phyloP scores from a whole-genome alignment of 2,888 invertebrate genomes.

The Anarsia innoxiella region DNA sequence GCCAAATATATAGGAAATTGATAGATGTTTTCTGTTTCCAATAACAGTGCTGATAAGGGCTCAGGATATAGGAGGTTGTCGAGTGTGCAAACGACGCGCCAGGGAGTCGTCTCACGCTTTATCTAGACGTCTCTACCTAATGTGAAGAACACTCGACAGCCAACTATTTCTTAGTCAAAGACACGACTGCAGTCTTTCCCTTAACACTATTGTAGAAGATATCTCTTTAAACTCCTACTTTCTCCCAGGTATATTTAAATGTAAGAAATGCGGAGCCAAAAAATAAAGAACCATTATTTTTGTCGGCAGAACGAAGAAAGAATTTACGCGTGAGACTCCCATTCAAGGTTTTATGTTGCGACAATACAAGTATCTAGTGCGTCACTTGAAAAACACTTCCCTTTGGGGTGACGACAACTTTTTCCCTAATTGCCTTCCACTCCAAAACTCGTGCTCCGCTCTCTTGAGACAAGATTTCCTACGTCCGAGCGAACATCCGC shows the following conservation, averaged over 20 bases:
- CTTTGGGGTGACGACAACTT: neutral
- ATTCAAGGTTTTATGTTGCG: too few species aligned
- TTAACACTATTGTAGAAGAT: too few species aligned
- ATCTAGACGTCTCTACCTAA: too few species aligned
- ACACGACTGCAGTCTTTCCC: too few species aligned
- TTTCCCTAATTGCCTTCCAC: slow-evolving; percentile 7
- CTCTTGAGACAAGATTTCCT: neutral
- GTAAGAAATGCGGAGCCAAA: too few species aligned
- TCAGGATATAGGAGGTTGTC: slow-evolving; percentile 29
- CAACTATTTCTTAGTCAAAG: too few species aligned
- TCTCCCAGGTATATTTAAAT: too few species aligned
- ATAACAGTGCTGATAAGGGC: slow-evolving; percentile 49
- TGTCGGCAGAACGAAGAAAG: too few species aligned
- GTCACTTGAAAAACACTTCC: slow-evolving; percentile 5
- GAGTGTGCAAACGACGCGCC: slow-evolving; percentile 29
- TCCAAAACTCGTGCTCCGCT: neutral
- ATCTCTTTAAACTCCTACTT: too few species aligned
- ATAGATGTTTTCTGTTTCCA: slow-evolving; percentile 47
- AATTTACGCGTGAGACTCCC: too few species aligned
- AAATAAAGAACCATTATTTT: too few species aligned
- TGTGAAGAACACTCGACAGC: too few species aligned
- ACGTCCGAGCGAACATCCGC: neutral
- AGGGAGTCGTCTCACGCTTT: slow-evolving; percentile 37
- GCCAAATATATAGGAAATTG: slow-evolving; percentile 51
- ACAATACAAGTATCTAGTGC: neutral